Conservation (phyloP, 2,113 vertebrate genomes). For the Indicator maculatus region DNA sequence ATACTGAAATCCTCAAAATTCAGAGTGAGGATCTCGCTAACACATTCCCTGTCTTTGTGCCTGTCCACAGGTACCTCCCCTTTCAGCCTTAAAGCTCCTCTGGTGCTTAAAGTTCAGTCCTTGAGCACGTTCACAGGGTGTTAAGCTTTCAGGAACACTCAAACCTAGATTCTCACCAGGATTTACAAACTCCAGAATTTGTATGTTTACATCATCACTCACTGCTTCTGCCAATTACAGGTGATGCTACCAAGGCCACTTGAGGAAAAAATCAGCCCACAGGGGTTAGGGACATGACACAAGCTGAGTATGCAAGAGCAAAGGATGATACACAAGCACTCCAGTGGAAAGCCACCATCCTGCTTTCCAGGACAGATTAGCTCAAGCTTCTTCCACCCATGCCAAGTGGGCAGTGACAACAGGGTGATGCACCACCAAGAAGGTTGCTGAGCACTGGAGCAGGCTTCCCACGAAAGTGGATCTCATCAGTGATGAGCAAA, state of each 20-base stretch:
- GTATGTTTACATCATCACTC: rapidly evolving
- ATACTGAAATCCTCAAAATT: background rate
- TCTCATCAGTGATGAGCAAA: background rate
- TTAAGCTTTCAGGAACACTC: background rate
- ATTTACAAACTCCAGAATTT: background rate
- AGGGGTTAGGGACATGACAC: background rate
- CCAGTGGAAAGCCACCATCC: background rate
- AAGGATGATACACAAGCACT: background rate
- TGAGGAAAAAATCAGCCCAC: background rate
- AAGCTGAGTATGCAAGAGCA: background rate
- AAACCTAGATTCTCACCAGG: background rate
- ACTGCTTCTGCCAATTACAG: background rate
- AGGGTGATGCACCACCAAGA: background rate
- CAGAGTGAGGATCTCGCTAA: background rate
- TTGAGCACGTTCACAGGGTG: background rate
- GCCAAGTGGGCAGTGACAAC: background rate
- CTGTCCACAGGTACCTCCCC: background rate
- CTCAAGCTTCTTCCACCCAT: rapidly evolving
- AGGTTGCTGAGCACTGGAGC: background rate
- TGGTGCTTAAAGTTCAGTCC: background rate
- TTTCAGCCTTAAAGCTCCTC: background rate
- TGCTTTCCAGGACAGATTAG: background rate
- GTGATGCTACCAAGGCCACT: rapidly evolving
- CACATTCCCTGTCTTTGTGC: background rate
- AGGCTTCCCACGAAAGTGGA: background rate